Percentiles rank a stretch among this genome's conserved stretches.
Conservation (phyloP, 2,113 vertebrate genomes). For the Brachyhypopomus gauderio region DNA sequence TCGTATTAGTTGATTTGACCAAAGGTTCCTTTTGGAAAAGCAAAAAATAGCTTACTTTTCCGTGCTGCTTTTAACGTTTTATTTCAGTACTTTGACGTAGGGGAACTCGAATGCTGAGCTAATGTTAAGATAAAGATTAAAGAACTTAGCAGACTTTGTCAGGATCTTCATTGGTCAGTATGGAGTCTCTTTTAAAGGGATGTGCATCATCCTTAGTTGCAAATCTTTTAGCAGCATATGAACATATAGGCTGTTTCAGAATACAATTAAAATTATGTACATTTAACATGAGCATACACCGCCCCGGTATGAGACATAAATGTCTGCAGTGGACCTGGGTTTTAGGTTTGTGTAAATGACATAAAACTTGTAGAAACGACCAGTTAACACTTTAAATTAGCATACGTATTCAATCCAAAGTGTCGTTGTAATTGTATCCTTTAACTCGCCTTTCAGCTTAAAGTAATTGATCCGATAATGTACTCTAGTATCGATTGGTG, state of each 20-base stretch:
- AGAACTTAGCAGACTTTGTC: neutral
- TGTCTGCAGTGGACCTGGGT: neutral
- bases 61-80: neutral
- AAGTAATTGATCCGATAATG: conserved; percentile 40
- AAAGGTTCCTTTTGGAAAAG: conserved; percentile 28
- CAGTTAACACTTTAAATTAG: conserved; percentile 27
- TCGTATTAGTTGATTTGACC: neutral
- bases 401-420: conserved; percentile 1
- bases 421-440: conserved; percentile 35
- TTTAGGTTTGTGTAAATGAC: too few species aligned
- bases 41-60: neutral
- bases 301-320: neutral
- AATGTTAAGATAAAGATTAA: neutral
- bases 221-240: too few species aligned
- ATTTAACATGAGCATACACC: too few species aligned
- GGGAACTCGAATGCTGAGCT: neutral
- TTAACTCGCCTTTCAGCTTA: conserved; percentile 36
- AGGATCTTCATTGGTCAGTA: too few species aligned
- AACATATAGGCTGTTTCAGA: too few species aligned
- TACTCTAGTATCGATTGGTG: conserved; percentile 36
- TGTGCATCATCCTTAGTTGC: too few species aligned
- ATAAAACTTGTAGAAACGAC: too few species aligned
- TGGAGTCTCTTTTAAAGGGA: too few species aligned
- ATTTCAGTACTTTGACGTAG: neutral
- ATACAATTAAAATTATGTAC: too few species aligned